These are phyloP conservation scores for Spilogale gracilis DNA, from an alignment of 2,113 vertebrate species.

Conservation along the genomic window DNA sequence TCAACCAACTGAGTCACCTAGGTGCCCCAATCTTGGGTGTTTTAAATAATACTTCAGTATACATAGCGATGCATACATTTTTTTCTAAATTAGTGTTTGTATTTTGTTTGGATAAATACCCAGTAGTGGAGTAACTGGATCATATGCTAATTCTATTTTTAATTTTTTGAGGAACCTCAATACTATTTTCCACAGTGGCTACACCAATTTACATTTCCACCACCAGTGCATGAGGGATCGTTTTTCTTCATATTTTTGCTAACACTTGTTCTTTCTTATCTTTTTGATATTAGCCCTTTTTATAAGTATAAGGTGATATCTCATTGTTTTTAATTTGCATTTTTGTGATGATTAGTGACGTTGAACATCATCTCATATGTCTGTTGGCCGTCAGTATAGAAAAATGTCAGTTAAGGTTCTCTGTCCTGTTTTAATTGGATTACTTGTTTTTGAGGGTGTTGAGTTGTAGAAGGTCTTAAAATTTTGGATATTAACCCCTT, in stretches of 20 bases:
- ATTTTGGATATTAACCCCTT: too few relatives aligned
- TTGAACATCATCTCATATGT: not conserved
- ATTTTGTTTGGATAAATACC: too few relatives aligned
- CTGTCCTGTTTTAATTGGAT: not conserved
- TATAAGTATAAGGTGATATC: not conserved
- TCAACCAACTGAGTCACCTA: too few relatives aligned
- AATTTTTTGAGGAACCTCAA: too few relatives aligned
- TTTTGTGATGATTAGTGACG: not conserved
- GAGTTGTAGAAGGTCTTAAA: too few relatives aligned
- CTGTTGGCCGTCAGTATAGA: not conserved
- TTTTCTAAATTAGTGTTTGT: too few relatives aligned
- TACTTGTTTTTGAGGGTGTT: not conserved
- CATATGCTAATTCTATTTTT: too few relatives aligned
- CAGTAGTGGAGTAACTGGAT: too few relatives aligned
- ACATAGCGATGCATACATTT: too few relatives aligned
- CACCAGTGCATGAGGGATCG: not conserved
- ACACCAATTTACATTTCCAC: not conserved
- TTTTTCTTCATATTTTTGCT: not conserved
- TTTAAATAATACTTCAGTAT: too few relatives aligned
- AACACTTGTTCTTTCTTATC: not conserved
- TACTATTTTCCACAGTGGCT: not conserved
- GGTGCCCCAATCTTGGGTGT: too few relatives aligned
- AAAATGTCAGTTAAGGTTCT: not conserved
- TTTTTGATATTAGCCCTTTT: not conserved
- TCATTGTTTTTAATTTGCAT: not conserved